Percentiles rank a stretch among this genome's conserved stretches.
phyloP scores from a whole-genome alignment of 2,113 vertebrate genomes.

The Scortum barcoo region DNA sequence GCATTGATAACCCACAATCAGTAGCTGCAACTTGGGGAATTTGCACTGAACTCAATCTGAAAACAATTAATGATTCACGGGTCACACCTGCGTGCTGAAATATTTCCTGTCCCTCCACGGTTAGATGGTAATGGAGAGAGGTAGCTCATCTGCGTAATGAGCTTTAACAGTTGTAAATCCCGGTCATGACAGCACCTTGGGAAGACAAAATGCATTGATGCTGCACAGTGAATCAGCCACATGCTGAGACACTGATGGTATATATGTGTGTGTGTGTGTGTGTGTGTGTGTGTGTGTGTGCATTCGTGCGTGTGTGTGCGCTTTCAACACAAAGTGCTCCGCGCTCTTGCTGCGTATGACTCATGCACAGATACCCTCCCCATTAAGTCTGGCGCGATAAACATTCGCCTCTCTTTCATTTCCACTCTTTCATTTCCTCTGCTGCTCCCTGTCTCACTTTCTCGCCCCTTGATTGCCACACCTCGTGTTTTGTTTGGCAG shows the following conservation, averaged over 20 bases:
- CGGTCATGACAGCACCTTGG: slow-evolving; percentile 59
- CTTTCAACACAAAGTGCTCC: slow-evolving; percentile 23
- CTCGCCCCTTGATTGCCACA: slow-evolving; percentile 46
- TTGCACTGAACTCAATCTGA: slow-evolving; percentile 8
- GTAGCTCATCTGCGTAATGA: slow-evolving; percentile 62
- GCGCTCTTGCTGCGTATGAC: slow-evolving; percentile 51
- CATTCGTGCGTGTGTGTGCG: background rate
- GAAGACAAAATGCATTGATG: slow-evolving; percentile 54
- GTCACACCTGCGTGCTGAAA: slow-evolving; percentile 52
- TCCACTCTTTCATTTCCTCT: slow-evolving; percentile 54
- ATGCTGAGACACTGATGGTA: slow-evolving; percentile 55
- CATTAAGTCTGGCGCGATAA: slow-evolving; percentile 67
- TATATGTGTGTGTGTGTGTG: slow-evolving; percentile 16
- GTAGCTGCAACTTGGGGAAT: background rate
- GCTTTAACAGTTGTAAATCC: slow-evolving; percentile 65
- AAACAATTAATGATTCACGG: slow-evolving; percentile 34
- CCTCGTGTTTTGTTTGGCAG: slow-evolving; percentile 46
- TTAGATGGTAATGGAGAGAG: slow-evolving; percentile 35
- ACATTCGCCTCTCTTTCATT: slow-evolving; percentile 52
- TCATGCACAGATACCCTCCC: slow-evolving; percentile 60
- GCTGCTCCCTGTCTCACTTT: slow-evolving; percentile 25
- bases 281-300: slow-evolving; percentile 3
- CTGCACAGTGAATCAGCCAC: slow-evolving; percentile 59
- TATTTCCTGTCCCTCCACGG: slow-evolving; percentile 4
- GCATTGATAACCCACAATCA: background rate